These are phyloP conservation scores for Arrhamphus sclerolepis DNA, from an alignment of 2,797 vertebrate species.

Conservation along the genomic window DNA sequence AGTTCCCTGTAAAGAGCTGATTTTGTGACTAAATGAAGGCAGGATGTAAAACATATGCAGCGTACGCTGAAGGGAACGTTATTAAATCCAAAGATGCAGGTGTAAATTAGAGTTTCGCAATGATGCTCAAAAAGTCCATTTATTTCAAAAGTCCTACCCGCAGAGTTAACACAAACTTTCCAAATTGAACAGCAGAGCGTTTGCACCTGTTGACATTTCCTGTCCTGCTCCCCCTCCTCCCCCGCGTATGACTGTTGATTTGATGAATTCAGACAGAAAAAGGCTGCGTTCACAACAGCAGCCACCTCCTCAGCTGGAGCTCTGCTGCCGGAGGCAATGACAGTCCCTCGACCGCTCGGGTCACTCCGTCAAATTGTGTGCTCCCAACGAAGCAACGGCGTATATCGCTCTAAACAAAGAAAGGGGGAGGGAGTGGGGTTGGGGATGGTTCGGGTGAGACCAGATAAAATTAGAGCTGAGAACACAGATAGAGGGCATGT, in stretches of 20 bases:
- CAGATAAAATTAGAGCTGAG: slow-evolving; percentile 27
- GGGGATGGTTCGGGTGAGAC: background rate
- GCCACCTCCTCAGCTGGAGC: slow-evolving; percentile 29
- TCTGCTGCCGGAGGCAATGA: slow-evolving; percentile 18
- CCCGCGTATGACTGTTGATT: background rate
- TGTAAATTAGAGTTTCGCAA: slow-evolving; percentile 4
- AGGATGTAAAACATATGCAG: too few species aligned
- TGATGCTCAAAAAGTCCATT: slow-evolving; percentile 11
- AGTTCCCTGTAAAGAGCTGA: too few species aligned
- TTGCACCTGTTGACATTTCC: slow-evolving; percentile 32
- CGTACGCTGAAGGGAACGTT: too few species aligned
- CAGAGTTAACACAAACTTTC: slow-evolving; percentile 12
- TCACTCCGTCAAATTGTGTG: slow-evolving; percentile 41
- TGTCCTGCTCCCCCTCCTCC: background rate
- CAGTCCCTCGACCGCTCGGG: slow-evolving; percentile 13
- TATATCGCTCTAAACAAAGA: slow-evolving; percentile 16
- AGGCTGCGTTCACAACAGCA: slow-evolving; percentile 11
- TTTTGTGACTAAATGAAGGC: too few species aligned
- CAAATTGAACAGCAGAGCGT: slow-evolving; percentile 16
- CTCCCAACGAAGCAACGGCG: slow-evolving; percentile 12
- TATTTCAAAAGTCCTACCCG: background rate
- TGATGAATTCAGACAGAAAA: slow-evolving; percentile 25
- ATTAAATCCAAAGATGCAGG: background rate
- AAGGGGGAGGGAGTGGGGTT: background rate
- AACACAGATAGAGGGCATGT: slow-evolving; percentile 43